A percentile compares a stretch with the other conserved stretches of the same genome.
These are phyloP conservation scores for Hipposideros armiger DNA, from an alignment of 2,113 vertebrate genomes.

Conservation along the genomic window DNA sequence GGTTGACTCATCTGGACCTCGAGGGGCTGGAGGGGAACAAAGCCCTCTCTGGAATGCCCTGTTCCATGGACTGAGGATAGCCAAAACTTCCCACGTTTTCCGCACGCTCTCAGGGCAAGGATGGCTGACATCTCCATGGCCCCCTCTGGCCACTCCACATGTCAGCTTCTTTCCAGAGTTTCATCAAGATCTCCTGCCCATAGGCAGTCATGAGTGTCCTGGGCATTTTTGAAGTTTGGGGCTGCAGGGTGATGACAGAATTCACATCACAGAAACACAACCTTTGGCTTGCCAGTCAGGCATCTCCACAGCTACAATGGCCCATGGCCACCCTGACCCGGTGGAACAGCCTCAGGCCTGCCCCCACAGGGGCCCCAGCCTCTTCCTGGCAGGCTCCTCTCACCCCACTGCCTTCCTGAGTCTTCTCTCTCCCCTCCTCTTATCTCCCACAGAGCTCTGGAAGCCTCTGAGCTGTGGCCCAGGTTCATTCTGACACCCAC, in stretches of 20 bases:
- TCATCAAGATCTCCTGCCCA: not conserved
- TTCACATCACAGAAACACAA: not conserved
- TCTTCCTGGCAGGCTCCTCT: not conserved
- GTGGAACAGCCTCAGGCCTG: not conserved
- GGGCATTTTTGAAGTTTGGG: not conserved
- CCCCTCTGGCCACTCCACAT: not conserved
- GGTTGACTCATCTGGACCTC: not conserved
- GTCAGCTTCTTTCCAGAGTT: not conserved
- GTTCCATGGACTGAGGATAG: not conserved
- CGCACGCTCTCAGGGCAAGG: not conserved
- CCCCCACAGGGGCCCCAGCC: rapidly evolving
- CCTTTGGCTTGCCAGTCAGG: not conserved
- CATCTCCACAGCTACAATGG: not conserved
- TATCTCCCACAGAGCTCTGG: not conserved
- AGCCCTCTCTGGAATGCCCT: not conserved
- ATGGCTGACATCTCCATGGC: not conserved
- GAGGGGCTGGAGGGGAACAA: not conserved
- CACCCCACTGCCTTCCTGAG: not conserved
- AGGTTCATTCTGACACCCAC: not conserved
- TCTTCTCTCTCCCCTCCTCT: not conserved
- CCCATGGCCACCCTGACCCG: rapidly evolving
- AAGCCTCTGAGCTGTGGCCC: not conserved
- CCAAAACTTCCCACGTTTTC: not conserved
- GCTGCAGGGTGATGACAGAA: not conserved
- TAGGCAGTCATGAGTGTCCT: not conserved